A percentile compares a stretch with the other conserved stretches of the same genome.
These are phyloP conservation scores for Andrena bicolor DNA, from an alignment of 2,888 invertebrate genomes.

Conservation along the genomic window DNA sequence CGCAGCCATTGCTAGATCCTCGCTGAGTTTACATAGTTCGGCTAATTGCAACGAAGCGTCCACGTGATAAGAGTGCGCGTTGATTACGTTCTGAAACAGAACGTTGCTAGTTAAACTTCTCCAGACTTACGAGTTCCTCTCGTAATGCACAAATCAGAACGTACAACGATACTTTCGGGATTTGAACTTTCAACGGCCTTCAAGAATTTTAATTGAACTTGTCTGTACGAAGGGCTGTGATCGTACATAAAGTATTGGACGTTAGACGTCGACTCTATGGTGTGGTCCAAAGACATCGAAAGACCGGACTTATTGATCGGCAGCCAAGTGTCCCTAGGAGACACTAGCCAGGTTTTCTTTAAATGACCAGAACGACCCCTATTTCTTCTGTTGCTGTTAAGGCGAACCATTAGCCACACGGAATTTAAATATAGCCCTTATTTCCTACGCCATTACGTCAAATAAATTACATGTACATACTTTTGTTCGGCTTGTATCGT, in stretches of 20 bases:
- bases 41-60: slow-evolving; percentile 93
- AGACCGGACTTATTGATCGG: slow-evolving; percentile 90
- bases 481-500: slow-evolving; percentile 89
- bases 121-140: background rate
- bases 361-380: slow-evolving; percentile 87
- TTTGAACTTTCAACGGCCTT: slow-evolving; percentile 92
- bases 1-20: slow-evolving; percentile 92
- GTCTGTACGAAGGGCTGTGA: slow-evolving; percentile 91
- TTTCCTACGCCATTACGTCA: background rate
- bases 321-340: slow-evolving; percentile 91
- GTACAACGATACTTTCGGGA: slow-evolving; percentile 91
- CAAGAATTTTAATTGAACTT: slow-evolving; percentile 91
- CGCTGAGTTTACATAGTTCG: slow-evolving; percentile 92
- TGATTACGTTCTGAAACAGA: slow-evolving; percentile 87
- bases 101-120: too few species aligned
- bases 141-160: background rate
- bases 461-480: slow-evolving; percentile 73
- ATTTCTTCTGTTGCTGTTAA: slow-evolving; percentile 86
- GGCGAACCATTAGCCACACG: slow-evolving; percentile 45
- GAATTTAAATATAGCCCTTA: background rate
- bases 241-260: slow-evolving; percentile 90
- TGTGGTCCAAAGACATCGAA: slow-evolving; percentile 89
- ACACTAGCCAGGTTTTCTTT: slow-evolving; percentile 89
- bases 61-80: slow-evolving; percentile 92
- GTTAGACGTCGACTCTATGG: slow-evolving; percentile 82